Percentiles rank a stretch among this genome's conserved stretches.
phyloP scores from a whole-genome alignment of 2,113 vertebrate genomes.

The Trogon surrucura region DNA sequence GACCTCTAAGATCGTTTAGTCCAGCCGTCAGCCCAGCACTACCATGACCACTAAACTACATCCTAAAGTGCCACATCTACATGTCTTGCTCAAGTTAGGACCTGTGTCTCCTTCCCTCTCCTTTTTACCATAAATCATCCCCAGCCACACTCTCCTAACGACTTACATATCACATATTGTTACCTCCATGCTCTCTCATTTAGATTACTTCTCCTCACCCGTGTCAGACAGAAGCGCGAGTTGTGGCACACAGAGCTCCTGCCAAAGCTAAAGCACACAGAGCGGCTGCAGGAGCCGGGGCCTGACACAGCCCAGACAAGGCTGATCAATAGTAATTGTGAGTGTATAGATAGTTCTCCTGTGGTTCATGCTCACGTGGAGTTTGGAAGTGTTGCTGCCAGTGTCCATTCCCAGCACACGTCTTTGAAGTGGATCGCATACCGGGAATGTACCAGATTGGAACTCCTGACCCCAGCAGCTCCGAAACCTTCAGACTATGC shows the following conservation, averaged over 20 bases:
- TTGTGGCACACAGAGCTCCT: background rate
- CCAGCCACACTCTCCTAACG: background rate
- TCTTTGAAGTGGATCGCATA: background rate
- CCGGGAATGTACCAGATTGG: background rate
- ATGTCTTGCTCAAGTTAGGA: background rate
- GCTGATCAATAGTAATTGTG: background rate
- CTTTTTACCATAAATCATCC: background rate
- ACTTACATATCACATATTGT: background rate
- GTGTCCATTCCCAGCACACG: accelerated
- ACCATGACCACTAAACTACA: too few species aligned
- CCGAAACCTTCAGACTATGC: background rate
- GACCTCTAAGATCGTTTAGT: too few species aligned
- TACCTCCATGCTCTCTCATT: background rate
- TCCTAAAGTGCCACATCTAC: too few species aligned
- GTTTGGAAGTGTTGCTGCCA: background rate
- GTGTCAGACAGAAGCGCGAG: background rate
- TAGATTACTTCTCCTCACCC: background rate
- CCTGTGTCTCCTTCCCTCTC: background rate
- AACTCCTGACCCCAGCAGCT: background rate
- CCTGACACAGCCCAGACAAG: background rate
- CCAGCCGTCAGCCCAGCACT: too few species aligned
- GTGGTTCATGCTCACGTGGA: background rate
- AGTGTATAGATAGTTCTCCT: background rate
- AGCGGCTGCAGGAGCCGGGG: background rate
- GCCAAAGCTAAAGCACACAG: background rate